Conservation (phyloP, 92 coral and sea anemone species). For the Palythoa grandiflora region DNA sequence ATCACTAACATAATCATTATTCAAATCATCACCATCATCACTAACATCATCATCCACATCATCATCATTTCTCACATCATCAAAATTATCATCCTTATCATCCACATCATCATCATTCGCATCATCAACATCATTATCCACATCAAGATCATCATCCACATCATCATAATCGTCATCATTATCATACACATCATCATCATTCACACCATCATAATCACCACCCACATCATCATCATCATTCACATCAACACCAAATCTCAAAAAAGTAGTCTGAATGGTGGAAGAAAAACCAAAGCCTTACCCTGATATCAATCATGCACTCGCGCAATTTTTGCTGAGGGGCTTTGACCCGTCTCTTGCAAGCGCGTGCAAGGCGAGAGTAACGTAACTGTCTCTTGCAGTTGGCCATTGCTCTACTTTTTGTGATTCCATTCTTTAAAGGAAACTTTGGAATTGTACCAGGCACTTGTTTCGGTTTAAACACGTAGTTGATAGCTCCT, state of each 20-base stretch:
- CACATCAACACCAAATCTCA: not conserved
- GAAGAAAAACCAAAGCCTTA: not conserved
- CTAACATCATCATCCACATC: no score
- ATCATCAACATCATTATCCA: no score
- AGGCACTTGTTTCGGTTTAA: slow-evolving; percentile 66
- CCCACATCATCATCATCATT: not conserved
- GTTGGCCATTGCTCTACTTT: slow-evolving; percentile 58
- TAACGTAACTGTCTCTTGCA: slow-evolving; percentile 58
- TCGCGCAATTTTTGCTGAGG: slow-evolving; percentile 55
- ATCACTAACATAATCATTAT: no score
- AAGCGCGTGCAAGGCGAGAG: slow-evolving; percentile 59
- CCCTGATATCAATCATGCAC: slow-evolving; percentile 83
- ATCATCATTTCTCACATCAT: no score
- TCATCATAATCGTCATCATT: no score
- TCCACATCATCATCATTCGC: no score
- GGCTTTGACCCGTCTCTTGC: slow-evolving; percentile 59
- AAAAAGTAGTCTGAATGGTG: not conserved
- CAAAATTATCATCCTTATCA: no score
- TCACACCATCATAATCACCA: not conserved
- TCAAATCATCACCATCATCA: no score
- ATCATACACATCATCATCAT: not conserved
- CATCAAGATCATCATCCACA: no score
- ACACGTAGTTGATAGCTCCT: slow-evolving; percentile 73
- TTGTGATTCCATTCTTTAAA: slow-evolving; percentile 72
- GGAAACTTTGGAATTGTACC: slow-evolving; percentile 74